Evolutionary conservation across 2,113 vertebrate species (phyloP).

Genomic region (Bothrops jararaca): DNA sequence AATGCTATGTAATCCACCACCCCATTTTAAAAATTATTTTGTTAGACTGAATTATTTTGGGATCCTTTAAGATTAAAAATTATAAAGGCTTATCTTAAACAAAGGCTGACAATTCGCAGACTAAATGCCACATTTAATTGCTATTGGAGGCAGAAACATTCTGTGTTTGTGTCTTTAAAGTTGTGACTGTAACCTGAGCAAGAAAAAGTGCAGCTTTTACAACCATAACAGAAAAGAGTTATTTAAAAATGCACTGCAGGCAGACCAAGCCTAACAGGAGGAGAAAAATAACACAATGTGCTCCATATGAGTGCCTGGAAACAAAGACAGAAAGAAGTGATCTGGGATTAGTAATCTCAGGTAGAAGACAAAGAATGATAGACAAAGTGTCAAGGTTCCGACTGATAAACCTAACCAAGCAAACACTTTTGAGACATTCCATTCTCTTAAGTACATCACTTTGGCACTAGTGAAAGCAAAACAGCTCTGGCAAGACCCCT

Average conservation of each 20-base stretch:
- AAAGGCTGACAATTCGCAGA: neutral
- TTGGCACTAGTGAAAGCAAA: too few species aligned
- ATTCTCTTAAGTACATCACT: too few species aligned
- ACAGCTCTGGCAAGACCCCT: too few species aligned
- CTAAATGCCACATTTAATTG: neutral
- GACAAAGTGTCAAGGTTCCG: neutral
- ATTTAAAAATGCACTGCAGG: neutral
- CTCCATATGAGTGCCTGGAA: neutral
- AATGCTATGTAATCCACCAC: neutral
- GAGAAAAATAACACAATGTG: neutral
- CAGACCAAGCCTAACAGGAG: neutral
- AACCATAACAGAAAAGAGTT: neutral
- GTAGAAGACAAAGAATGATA: neutral
- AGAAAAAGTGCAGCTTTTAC: neutral
- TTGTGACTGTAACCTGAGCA: neutral
- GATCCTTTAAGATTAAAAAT: neutral
- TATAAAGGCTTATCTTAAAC: neutral
- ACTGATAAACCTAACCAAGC: too few species aligned
- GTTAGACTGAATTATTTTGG: neutral
- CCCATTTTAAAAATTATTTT: neutral
- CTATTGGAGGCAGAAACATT: neutral
- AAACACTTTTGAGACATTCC: too few species aligned
- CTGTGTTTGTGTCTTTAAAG: neutral
- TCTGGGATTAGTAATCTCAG: neutral
- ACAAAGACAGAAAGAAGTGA: neutral